Evolutionary conservation across 2,888 invertebrate genomes (phyloP), one percentile per base, ranked within the genome.

Genomic region (Apamea anceps): DNA sequence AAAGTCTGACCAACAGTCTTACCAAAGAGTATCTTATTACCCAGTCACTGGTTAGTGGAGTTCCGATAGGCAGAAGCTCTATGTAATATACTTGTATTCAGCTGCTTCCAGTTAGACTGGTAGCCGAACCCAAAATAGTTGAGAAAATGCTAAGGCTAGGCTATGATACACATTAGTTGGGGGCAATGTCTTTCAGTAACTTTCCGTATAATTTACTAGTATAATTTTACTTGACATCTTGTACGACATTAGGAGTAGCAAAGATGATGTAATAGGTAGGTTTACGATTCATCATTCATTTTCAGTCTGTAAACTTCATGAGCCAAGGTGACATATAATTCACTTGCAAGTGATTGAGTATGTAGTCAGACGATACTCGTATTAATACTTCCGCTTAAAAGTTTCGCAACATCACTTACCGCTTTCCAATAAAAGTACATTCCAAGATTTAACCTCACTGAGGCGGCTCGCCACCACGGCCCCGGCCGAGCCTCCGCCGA

Each of bases 401-500:
- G 51, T 63, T 57, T 73, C 72, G 45, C 37, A 51, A 28, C 7
- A 37, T 60, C 66, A 88, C 94, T 93, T 91, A 97, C 97, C 97
- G 67, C 98, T 98, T 95, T 99, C 99, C 73, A 99, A 94, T 12
- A 99, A 96, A 54, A 99, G 96, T 0, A 98, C 98, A 85, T 97
- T 98, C 98, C 98, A 99, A 67, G 97, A 96, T 10, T 97, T 97
- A 66, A 98, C 96, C 94, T 99, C 99, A 28, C 98, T 98, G 70
- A 99, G 95, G 32, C 99, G 97, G 92, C 97, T 98, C 15, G 99
- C 99, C 2, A 99, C 97, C 2, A 99, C 99, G 0, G 99, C 99
- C 0, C 99, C 99, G 0, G 99, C 99, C 0, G 99, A 99, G 1
- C 99, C 99, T 3, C 98, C 99, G 6, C 99, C 99, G 8, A 99